Conservation (phyloP, 1,140 invertebrate species). For the Neodiprion pinetum region DNA sequence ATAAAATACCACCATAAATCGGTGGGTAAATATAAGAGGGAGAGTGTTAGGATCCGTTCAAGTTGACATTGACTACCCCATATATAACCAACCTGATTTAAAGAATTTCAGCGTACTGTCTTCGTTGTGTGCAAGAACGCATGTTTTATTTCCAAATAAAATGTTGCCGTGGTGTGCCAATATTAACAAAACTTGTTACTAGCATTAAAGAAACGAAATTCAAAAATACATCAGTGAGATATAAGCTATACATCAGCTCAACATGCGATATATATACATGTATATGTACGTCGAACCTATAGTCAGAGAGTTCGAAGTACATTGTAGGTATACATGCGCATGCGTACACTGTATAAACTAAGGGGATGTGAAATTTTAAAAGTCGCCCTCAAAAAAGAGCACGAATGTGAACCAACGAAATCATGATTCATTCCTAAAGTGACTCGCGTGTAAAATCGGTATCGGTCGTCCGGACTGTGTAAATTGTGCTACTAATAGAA, state of each 20-base stretch:
- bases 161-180: conserved; percentile 57
- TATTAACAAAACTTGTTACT: conserved; percentile 24
- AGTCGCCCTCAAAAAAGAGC: too few species aligned
- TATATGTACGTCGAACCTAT: background rate
- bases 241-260: background rate
- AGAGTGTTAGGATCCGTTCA: too few species aligned
- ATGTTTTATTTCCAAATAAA: conserved; percentile 50
- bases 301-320: background rate
- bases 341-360: background rate
- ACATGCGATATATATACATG: background rate
- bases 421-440: too few species aligned
- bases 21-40: too few species aligned
- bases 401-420: too few species aligned
- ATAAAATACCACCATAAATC: too few species aligned
- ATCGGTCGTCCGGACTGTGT: too few species aligned
- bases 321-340: conserved; percentile 5
- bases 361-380: background rate
- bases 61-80: too few species aligned
- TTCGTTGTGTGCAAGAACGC: conserved; percentile 38
- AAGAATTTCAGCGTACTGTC: background rate
- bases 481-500: too few species aligned
- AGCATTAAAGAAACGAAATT: conserved; percentile 38
- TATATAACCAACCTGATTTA: too few species aligned
- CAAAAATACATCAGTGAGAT: conserved; percentile 23
- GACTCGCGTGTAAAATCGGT: too few species aligned